These are phyloP conservation scores for Nymphicus hollandicus DNA, from an alignment of 2,113 vertebrate species.

Conservation along the genomic window DNA sequence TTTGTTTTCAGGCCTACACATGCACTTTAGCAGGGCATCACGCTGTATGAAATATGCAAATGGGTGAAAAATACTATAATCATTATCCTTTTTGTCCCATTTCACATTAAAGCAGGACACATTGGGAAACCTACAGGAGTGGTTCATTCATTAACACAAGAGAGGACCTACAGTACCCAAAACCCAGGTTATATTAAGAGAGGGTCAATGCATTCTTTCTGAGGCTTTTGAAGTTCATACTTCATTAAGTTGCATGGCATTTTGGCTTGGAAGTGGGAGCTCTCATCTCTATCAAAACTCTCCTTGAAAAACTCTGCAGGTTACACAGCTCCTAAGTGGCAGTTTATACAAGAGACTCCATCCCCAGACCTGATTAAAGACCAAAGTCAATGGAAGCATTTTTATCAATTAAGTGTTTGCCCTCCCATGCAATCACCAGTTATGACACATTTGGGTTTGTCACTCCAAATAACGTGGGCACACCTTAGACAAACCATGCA, in stretches of 20 bases:
- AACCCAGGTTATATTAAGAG: slow-evolving; percentile 10
- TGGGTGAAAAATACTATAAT: background rate
- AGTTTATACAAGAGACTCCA: slow-evolving; percentile 41
- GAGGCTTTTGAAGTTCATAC: slow-evolving; percentile 48
- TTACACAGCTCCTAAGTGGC: slow-evolving; percentile 12
- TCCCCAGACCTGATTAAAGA: slow-evolving; percentile 51
- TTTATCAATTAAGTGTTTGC: slow-evolving; percentile 60
- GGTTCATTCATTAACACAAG: slow-evolving; percentile 43
- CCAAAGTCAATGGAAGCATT: slow-evolving; percentile 17
- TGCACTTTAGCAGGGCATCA: background rate
- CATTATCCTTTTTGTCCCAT: background rate
- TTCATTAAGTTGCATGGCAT: slow-evolving; percentile 21
- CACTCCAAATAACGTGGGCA: slow-evolving; percentile 6
- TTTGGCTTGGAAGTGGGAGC: slow-evolving; percentile 12
- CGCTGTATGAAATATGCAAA: background rate
- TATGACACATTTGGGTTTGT: slow-evolving; percentile 40
- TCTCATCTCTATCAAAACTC: slow-evolving; percentile 53
- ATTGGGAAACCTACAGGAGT: background rate
- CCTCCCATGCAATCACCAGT: slow-evolving; percentile 46
- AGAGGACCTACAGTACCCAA: slow-evolving; percentile 13
- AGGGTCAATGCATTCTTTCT: slow-evolving; percentile 24
- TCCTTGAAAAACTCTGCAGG: slow-evolving; percentile 39
- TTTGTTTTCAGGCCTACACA: background rate
- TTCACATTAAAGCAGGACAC: background rate
- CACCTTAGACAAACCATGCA: slow-evolving; percentile 45